Conservation (phyloP, 1,140 invertebrate species). For the Mercenaria mercenaria region DNA sequence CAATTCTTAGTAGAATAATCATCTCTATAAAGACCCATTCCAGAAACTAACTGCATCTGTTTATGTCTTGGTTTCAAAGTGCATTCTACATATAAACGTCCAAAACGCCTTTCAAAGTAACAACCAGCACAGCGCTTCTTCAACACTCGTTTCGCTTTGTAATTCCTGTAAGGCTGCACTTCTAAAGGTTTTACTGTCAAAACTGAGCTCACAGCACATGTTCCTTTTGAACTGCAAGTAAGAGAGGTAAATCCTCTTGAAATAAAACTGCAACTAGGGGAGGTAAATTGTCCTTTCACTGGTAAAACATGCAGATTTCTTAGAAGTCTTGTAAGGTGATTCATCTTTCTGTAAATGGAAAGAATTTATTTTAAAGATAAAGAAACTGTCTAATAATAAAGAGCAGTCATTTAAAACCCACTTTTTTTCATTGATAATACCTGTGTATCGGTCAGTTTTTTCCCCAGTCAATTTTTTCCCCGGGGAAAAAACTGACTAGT, state of each 20-base stretch:
- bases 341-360: neutral
- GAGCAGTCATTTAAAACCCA: no score
- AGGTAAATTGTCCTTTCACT: neutral
- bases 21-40: conserved; percentile 4
- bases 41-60: conserved; percentile 6
- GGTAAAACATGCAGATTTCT: neutral
- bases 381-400: no score
- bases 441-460: no score
- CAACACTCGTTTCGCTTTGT: neutral
- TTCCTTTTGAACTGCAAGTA: neutral
- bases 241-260: conserved; percentile 6
- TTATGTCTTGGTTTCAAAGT: conserved; percentile 31
- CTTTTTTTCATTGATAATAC: no score
- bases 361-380: no score
- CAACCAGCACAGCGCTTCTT: conserved; percentile 25
- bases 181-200: neutral
- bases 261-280: neutral
- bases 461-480: no score
- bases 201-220: neutral
- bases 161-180: neutral
- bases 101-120: conserved; percentile 34
- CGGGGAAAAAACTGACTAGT: no score
- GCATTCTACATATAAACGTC: conserved; percentile 35
- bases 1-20: conserved; percentile 22
- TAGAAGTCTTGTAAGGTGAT: neutral